A percentile compares a stretch with the other conserved stretches of the same genome.
phyloP scores from a whole-genome alignment of 2,888 invertebrate species.

The Macrophya alboannulata region DNA sequence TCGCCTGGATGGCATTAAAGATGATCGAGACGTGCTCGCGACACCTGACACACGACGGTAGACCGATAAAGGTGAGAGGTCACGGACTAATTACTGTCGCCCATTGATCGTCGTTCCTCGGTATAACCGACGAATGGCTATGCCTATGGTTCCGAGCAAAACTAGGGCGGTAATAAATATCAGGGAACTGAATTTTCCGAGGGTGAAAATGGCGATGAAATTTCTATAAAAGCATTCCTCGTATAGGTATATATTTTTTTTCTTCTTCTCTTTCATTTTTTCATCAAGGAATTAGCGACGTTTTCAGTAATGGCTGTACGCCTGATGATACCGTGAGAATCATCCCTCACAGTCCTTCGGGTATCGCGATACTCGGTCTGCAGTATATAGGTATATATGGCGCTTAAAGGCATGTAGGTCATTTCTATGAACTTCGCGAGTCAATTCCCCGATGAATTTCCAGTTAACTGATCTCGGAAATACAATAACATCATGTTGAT shows the following conservation, averaged over 20 bases:
- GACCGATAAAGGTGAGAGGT: conserved; percentile 90
- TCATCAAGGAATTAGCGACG: too few species aligned
- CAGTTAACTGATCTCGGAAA: conserved; percentile 32
- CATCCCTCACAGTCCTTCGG: not conserved
- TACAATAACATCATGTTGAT: conserved; percentile 11
- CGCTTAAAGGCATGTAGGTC: not conserved
- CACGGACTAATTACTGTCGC: conserved; percentile 50
- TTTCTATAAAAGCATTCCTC: not conserved
- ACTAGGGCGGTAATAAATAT: conserved; percentile 31
- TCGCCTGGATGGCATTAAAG: conserved; percentile 97
- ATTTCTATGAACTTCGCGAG: not conserved
- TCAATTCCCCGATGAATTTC: conserved; percentile 14
- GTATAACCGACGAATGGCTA: not conserved
- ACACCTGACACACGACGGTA: conserved; percentile 95
- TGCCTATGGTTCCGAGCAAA: not conserved
- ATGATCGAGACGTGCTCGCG: conserved; percentile 96
- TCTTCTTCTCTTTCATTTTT: not conserved
- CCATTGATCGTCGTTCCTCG: conserved; percentile 39
- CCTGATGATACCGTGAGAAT: too few species aligned
- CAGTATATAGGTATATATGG: not conserved
- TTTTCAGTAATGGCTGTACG: too few species aligned
- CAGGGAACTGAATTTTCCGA: not conserved
- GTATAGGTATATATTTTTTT: too few species aligned
- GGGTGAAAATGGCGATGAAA: not conserved
- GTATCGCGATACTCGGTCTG: not conserved